phyloP scores from a whole-genome alignment of 2,888 invertebrate genomes.

The Scaptomyza flava region DNA sequence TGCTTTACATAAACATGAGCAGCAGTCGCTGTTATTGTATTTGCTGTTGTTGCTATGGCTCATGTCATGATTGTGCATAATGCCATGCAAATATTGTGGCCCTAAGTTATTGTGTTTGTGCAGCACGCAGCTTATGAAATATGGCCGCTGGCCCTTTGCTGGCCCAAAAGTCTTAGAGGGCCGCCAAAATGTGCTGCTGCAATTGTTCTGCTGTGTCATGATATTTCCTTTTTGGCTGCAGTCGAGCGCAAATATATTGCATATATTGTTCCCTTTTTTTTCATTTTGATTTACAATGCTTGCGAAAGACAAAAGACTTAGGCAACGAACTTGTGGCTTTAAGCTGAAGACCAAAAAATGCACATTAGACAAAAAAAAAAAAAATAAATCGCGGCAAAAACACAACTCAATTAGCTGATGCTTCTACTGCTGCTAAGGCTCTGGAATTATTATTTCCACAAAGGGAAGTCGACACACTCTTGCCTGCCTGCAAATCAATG shows the following conservation, averaged over 20 bases:
- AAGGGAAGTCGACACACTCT: constrained; percentile 6
- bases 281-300: constrained; percentile 73
- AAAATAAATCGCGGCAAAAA: constrained; percentile 28
- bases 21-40: constrained; percentile 35
- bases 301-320: constrained; percentile 71
- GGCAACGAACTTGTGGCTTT: constrained; percentile 68
- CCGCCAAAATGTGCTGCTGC: constrained; percentile 23
- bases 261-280: constrained; percentile 58
- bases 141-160: constrained; percentile 53
- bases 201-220: constrained; percentile 78
- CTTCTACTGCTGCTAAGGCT: constrained; percentile 7
- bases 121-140: constrained; percentile 78
- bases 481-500: constrained; percentile 49
- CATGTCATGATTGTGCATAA: constrained; percentile 81
- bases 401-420: constrained; percentile 73
- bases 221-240: constrained; percentile 72
- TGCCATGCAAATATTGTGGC: constrained; percentile 78
- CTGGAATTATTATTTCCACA: constrained; percentile 30
- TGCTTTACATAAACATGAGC: constrained; percentile 67
- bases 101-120: constrained; percentile 78
- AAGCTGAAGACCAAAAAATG: constrained; percentile 7
- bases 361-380: neutral
- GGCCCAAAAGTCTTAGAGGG: constrained; percentile 25
- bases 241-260: constrained; percentile 63
- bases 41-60: constrained; percentile 45